Percentiles rank a stretch among this genome's conserved stretches.
These are phyloP conservation scores for Dolichopus griseipennis DNA, from an alignment of 2,888 invertebrate genomes.

Conservation along the genomic window DNA sequence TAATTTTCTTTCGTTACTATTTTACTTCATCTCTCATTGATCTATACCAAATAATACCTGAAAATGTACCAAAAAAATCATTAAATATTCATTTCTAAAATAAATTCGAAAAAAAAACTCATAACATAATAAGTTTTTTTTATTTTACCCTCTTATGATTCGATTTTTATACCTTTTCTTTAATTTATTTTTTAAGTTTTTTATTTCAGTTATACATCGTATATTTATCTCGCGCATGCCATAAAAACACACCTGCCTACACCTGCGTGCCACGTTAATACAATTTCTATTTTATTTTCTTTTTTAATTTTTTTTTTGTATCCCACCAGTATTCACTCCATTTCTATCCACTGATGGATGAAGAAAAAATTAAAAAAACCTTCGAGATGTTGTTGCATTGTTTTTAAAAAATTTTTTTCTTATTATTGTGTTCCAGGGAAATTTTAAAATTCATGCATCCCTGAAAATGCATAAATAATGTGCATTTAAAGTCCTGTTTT, in stretches of 20 bases:
- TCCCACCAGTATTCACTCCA: not conserved
- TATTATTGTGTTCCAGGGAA: not conserved
- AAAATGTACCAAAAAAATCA: too few relatives aligned
- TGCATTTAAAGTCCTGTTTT: not conserved
- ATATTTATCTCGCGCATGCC: slow-evolving; percentile 8
- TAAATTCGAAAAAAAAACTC: too few relatives aligned
- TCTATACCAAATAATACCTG: too few relatives aligned
- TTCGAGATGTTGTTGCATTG: not conserved
- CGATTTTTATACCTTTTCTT: not conserved
- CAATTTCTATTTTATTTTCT: not conserved
- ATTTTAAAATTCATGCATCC: not conserved
- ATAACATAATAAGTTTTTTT: too few relatives aligned
- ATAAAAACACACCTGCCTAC: slow-evolving; percentile 7
- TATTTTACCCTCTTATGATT: too few relatives aligned
- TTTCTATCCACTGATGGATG: not conserved
- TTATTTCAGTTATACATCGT: not conserved
- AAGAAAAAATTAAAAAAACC: not conserved
- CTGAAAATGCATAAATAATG: not conserved
- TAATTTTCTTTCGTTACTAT: not conserved
- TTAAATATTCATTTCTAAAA: not conserved
- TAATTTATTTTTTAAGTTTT: not conserved
- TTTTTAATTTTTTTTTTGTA: not conserved
- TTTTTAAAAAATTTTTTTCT: not conserved
- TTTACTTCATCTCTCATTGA: too few relatives aligned
- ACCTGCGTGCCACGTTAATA: not conserved